Percentiles rank a stretch among this genome's conserved stretches.
Evolutionary conservation across 2,797 vertebrate genomes (phyloP).

Genomic region (Myoxocephalus aenaeus): DNA sequence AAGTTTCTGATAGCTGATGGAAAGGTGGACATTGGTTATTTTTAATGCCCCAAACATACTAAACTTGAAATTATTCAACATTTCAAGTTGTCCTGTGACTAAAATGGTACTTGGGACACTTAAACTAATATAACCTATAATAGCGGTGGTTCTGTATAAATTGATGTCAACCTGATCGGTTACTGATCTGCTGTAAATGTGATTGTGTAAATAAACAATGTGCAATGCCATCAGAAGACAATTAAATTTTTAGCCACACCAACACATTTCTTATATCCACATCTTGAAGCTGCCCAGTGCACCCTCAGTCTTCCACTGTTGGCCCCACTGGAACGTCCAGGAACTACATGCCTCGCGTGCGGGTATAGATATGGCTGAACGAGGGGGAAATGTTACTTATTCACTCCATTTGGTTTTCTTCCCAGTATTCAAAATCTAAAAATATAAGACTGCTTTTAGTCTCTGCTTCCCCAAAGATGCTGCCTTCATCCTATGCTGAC

Average conservation of each 20-base stretch:
- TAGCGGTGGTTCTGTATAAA: not conserved
- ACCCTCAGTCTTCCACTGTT: conserved; percentile 4
- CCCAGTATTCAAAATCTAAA: not conserved
- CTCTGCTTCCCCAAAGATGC: not conserved
- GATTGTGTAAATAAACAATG: not conserved
- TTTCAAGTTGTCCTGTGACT: not conserved
- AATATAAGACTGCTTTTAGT: not conserved
- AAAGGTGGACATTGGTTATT: no score
- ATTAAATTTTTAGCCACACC: not conserved
- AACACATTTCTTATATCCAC: conserved; percentile 6
- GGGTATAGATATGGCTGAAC: not conserved
- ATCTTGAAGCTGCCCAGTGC: conserved; percentile 17
- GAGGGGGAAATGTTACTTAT: not conserved
- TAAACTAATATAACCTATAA: not conserved
- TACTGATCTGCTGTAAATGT: not conserved
- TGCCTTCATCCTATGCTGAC: not conserved
- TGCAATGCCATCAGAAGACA: not conserved
- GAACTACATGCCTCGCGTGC: conserved; percentile 23
- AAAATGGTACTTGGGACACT: not conserved
- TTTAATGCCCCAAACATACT: no score
- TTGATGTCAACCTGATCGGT: not conserved
- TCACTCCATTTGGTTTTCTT: not conserved
- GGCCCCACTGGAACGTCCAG: conserved; percentile 8
- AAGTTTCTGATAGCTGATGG: no score
- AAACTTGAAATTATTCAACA: not conserved